Evolutionary conservation across 2,888 invertebrate genomes (phyloP).

Genomic region (Dorcus parallelipipedus): DNA sequence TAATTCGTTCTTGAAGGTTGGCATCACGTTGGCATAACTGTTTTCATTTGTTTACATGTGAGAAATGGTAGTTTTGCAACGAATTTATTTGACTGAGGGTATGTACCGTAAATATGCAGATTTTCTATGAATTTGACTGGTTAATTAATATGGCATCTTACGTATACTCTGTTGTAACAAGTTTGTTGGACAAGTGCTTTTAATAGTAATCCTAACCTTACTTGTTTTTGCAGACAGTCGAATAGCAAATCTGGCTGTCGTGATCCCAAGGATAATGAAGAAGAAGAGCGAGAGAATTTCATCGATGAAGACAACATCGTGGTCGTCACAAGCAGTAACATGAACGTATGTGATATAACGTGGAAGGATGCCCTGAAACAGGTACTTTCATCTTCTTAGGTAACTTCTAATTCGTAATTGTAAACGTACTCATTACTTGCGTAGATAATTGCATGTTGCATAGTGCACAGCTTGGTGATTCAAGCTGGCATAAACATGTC

Average conservation of each 20-base stretch:
- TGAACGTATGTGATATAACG: conserved; percentile 2
- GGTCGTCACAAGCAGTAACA: neutral
- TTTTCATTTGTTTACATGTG: too few species aligned
- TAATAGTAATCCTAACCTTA: too few species aligned
- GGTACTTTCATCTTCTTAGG: conserved; percentile 6
- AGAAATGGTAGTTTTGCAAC: too few species aligned
- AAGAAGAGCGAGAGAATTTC: conserved; percentile 1
- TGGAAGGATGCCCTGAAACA: conserved; percentile 18
- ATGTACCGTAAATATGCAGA: too few species aligned
- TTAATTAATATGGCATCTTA: too few species aligned
- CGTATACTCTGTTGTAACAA: too few species aligned
- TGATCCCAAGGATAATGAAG: neutral
- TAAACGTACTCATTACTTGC: neutral
- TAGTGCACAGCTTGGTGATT: conserved; percentile 52
- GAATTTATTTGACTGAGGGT: too few species aligned
- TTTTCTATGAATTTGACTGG: too few species aligned
- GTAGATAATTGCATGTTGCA: conserved; percentile 36
- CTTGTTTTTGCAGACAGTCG: neutral
- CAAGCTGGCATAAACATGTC: conserved; percentile 59
- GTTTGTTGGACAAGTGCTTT: neutral
- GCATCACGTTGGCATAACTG: too few species aligned
- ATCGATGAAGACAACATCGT: conserved; percentile 2
- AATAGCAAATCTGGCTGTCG: neutral
- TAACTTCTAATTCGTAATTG: too few species aligned
- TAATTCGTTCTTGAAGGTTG: too few species aligned